phyloP scores from a whole-genome alignment of 2,113 vertebrate genomes.

The Albula glossodonta region DNA sequence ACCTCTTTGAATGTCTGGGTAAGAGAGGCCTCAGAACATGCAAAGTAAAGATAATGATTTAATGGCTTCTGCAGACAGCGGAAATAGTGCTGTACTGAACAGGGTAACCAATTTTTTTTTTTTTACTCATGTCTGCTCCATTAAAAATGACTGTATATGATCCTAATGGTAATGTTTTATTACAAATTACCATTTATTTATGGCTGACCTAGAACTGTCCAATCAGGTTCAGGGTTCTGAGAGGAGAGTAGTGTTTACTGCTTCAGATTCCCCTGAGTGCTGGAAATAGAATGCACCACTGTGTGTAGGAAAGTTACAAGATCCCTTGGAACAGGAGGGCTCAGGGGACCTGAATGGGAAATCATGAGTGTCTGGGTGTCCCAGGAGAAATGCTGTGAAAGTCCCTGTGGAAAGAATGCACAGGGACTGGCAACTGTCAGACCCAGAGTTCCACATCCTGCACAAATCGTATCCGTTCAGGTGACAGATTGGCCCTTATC shows the following conservation, averaged over 20 bases:
- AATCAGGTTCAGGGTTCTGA: slow-evolving; percentile 47
- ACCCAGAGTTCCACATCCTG: slow-evolving; percentile 3
- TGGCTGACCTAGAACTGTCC: slow-evolving; percentile 61
- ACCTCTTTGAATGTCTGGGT: too few species aligned
- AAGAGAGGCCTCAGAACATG: not conserved
- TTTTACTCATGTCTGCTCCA: slow-evolving; percentile 13
- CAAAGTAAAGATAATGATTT: not conserved
- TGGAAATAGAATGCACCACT: slow-evolving; percentile 44
- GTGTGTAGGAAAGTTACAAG: slow-evolving; percentile 51
- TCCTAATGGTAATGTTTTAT: slow-evolving; percentile 29
- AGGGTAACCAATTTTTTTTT: slow-evolving; percentile 7
- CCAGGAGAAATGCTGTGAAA: not conserved
- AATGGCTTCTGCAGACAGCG: not conserved
- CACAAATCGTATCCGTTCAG: slow-evolving; percentile 32
- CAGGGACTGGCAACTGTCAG: not conserved
- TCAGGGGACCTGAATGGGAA: not conserved
- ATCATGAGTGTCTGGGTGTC: not conserved
- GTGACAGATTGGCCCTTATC: slow-evolving; percentile 26
- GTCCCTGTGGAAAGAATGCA: slow-evolving; percentile 8
- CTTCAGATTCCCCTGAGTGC: slow-evolving; percentile 36
- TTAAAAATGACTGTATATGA: not conserved
- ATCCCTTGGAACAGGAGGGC: slow-evolving; percentile 38
- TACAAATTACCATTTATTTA: slow-evolving; percentile 53
- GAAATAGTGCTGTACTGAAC: not conserved
- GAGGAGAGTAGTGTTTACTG: slow-evolving; percentile 45